phyloP scores from a whole-genome alignment of 2,888 invertebrate genomes.

The Xanthia icteritia region DNA sequence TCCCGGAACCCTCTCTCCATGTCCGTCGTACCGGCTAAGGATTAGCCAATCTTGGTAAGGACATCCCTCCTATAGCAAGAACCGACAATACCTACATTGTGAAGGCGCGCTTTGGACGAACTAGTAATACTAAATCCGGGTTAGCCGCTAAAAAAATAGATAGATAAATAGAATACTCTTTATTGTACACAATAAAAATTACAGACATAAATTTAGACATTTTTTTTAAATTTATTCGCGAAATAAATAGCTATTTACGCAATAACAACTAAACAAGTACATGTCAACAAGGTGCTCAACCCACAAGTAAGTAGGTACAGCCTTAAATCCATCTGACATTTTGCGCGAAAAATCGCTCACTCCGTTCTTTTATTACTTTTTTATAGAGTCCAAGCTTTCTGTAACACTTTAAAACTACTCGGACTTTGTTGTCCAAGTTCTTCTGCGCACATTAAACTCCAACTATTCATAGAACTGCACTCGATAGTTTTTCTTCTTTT shows the following conservation, averaged over 20 bases:
- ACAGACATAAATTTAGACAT: too few species aligned
- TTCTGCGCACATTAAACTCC: conserved; percentile 42
- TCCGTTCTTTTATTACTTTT: conserved; percentile 54
- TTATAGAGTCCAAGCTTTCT: conserved; percentile 46
- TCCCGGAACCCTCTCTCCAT: not conserved
- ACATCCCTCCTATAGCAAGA: not conserved
- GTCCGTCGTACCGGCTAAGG: not conserved
- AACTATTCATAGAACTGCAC: conserved; percentile 56
- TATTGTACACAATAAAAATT: too few species aligned
- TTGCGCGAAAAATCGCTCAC: conserved; percentile 47
- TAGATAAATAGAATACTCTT: too few species aligned
- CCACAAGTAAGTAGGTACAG: conserved; percentile 29
- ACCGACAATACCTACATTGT: not conserved
- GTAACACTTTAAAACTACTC: conserved; percentile 36
- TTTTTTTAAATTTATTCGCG: not conserved
- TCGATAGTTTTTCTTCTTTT: conserved; percentile 29
- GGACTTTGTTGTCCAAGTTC: conserved; percentile 46
- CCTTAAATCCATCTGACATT: conserved; percentile 49
- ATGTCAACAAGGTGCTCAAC: conserved; percentile 23
- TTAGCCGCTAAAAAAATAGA: not conserved
- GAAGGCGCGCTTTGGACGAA: not conserved
- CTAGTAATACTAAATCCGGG: not conserved
- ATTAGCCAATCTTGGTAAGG: not conserved
- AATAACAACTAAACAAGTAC: conserved; percentile 11
- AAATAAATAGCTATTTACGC: conserved; percentile 34